Evolutionary conservation across 2,888 invertebrate species (phyloP).

Genomic region (Dexiosoma caninum): DNA sequence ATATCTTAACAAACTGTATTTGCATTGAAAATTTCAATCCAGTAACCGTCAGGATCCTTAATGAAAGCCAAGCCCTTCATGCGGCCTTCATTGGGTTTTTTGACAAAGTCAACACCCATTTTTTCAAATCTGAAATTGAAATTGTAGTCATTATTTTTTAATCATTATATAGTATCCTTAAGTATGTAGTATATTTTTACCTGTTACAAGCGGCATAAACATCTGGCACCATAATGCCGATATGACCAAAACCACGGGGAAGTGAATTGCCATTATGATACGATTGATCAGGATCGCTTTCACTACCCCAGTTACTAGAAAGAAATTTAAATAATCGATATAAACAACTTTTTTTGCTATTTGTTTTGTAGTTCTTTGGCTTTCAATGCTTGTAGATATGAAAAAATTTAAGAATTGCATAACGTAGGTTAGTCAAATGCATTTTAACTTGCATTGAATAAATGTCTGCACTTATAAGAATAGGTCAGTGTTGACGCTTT

Average conservation of each 20-base stretch:
- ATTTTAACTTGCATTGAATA: too few species aligned
- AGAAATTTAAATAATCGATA: background rate
- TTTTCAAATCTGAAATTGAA: constrained; percentile 83
- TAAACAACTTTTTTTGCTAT: too few species aligned
- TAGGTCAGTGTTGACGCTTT: too few species aligned
- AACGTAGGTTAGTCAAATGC: too few species aligned
- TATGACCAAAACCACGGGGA: constrained; percentile 94
- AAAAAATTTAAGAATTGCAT: too few species aligned
- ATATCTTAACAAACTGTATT: constrained; percentile 67
- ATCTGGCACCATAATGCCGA: constrained; percentile 93
- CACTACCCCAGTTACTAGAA: constrained; percentile 96
- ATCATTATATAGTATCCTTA: background rate
- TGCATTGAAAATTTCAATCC: constrained; percentile 92
- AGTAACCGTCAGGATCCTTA: constrained; percentile 96
- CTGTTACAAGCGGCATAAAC: constrained; percentile 90
- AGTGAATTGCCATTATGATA: constrained; percentile 96
- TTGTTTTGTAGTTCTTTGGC: too few species aligned
- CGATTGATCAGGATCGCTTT: constrained; percentile 85
- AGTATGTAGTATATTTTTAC: constrained; percentile 58
- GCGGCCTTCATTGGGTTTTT: constrained; percentile 92
- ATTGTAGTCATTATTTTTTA: background rate
- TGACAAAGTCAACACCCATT: constrained; percentile 91
- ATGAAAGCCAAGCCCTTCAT: constrained; percentile 97
- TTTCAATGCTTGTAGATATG: too few species aligned
- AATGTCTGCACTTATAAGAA: too few species aligned